Evolutionary conservation across 53 echinoderm and acorn worm species (phyloP), one percentile per base, ranked within the genome.

Genomic region (Zoroaster sp.): DNA sequence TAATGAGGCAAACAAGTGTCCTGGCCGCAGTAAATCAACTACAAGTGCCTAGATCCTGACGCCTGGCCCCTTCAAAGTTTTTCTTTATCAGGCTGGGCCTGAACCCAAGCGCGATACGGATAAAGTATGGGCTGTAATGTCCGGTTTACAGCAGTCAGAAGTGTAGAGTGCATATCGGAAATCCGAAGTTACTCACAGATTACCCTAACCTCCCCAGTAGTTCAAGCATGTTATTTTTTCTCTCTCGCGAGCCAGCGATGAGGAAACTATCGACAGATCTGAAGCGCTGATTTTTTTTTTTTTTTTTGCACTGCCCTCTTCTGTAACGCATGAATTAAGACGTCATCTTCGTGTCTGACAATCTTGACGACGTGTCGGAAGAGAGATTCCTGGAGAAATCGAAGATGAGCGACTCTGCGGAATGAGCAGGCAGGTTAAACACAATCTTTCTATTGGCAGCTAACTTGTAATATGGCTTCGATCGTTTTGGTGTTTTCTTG

Each of bases 311-410:
- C 74, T 41, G 36, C 74, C 31, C 40, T 74, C 74, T 40, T 21
- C 6, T 74, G 23, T 41, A 46, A 85, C 71, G 85, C 71, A 70
- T 71, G 71, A 35, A 52, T 70, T 21, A 69, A 85, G 85, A 85
- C 70, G 85, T 85, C 85, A 85, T 85, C 37, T 81, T 81, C 11
- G 21, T 28, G 32, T 10, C 18, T 51, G 85, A 70, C 85, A 71
- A 85, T 85, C 71, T 37, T 85, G 72, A 85, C 85, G 70, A 85
- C 35, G 45, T 51, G 69, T 67, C 85, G 85, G 85, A 23, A 85
- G 43, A 46, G 31, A 35, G 35, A 35, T 42, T 85, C 33, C 40
- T 40, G 31, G 25, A 71, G 71, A 85, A 85, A 85, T 85, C 85
- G 85, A 85, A 85, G 71, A 70, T 30, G 31, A 44, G 69, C 35